A percentile compares a stretch with the other conserved stretches of the same genome.
Conservation (phyloP, 2,888 invertebrate species). For the Coenonympha glycerion region DNA sequence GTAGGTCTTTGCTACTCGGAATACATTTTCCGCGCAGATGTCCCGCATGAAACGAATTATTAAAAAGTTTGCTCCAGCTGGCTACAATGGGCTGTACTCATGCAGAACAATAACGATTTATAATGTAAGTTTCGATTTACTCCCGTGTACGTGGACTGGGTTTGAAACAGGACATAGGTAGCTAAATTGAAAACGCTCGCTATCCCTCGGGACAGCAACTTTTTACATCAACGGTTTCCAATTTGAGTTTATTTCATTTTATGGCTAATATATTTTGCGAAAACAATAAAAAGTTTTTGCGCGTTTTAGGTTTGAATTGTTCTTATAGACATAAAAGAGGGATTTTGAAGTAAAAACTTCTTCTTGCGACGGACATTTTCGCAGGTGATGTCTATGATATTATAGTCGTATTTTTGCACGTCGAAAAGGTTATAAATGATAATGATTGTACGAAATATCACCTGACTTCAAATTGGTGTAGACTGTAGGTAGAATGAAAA, state of each 20-base stretch:
- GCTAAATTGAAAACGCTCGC: slow-evolving; percentile 1
- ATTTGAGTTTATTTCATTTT: slow-evolving; percentile 21
- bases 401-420: too few relatives aligned
- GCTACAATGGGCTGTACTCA: slow-evolving; percentile 12
- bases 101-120: slow-evolving; percentile 23
- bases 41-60: slow-evolving; percentile 16
- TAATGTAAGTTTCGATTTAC: slow-evolving; percentile 24
- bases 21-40: slow-evolving; percentile 12
- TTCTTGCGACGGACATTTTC: too few relatives aligned
- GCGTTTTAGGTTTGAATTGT: background rate
- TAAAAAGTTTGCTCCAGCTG: slow-evolving; percentile 20
- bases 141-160: slow-evolving; percentile 15
- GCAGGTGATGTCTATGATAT: too few relatives aligned
- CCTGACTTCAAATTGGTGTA: too few relatives aligned
- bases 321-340: too few relatives aligned
- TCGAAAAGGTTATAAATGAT: too few relatives aligned
- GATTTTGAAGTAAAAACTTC: too few relatives aligned
- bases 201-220: slow-evolving; percentile 21
- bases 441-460: too few relatives aligned
- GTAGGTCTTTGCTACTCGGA: slow-evolving; percentile 7
- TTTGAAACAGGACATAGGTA: slow-evolving; percentile 14
- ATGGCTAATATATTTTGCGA: slow-evolving; percentile 14
- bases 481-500: too few relatives aligned
- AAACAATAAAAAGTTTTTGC: slow-evolving; percentile 4
- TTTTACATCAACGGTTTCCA: slow-evolving; percentile 24